phyloP scores from a whole-genome alignment of 2,797 vertebrate genomes.

The Poeciliopsis gracilis region DNA sequence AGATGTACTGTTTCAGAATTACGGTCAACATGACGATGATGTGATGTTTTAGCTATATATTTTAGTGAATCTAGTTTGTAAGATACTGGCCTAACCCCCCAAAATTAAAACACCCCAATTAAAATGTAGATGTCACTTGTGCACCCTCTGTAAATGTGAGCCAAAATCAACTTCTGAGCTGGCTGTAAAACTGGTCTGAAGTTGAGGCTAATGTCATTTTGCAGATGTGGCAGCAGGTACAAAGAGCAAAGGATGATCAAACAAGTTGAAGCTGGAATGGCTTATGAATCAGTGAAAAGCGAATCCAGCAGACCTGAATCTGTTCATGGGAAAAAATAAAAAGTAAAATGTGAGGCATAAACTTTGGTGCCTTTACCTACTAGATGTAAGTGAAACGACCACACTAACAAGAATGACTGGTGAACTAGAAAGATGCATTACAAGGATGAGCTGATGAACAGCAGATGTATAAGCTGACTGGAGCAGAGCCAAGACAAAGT shows the following conservation, averaged over 20 bases:
- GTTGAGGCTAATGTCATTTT: background rate
- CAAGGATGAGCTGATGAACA: conserved; percentile 4
- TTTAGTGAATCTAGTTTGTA: background rate
- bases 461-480: conserved; percentile 5
- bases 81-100: too few relatives aligned
- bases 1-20: background rate
- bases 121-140: background rate
- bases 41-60: background rate
- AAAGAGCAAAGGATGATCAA: background rate
- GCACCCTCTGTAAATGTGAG: background rate
- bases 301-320: background rate
- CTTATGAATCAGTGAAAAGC: background rate
- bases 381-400: background rate
- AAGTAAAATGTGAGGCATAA: background rate
- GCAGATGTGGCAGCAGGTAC: background rate
- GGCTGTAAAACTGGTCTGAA: background rate
- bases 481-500: background rate
- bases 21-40: background rate
- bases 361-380: background rate
- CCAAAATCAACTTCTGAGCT: background rate
- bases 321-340: background rate
- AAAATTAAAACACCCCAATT: background rate
- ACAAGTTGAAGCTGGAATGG: background rate
- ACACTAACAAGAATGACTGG: background rate
- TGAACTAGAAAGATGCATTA: background rate